Evolutionary conservation across 1,140 invertebrate species (phyloP).

Genomic region (Chironomus striatipennis): DNA sequence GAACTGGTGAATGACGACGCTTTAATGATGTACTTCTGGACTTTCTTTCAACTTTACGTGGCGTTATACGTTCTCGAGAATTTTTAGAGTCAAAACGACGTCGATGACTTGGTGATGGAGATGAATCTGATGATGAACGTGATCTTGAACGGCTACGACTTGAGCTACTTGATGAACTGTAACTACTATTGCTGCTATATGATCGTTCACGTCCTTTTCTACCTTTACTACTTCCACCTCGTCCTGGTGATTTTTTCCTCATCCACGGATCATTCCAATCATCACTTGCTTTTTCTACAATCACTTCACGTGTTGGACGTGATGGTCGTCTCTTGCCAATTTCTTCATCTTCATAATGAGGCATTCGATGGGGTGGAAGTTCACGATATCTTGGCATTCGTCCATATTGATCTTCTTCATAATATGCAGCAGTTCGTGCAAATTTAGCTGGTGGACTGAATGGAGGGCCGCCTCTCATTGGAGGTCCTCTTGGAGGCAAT

Average conservation of each 20-base stretch:
- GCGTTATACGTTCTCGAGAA: background rate
- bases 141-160: constrained; percentile 45
- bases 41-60: background rate
- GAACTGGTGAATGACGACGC: background rate
- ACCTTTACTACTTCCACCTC: constrained; percentile 41
- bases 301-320: constrained; percentile 64
- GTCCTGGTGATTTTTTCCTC: constrained; percentile 58
- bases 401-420: constrained; percentile 38
- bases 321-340: constrained; percentile 43
- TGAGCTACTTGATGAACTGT: constrained; percentile 50
- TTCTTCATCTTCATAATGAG: constrained; percentile 38
- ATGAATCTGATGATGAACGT: constrained; percentile 46
- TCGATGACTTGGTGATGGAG: background rate
- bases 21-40: constrained; percentile 10
- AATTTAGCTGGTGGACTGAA: constrained; percentile 34
- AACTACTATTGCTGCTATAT: constrained; percentile 53
- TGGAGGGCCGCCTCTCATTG: constrained; percentile 25
- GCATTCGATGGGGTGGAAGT: constrained; percentile 38
- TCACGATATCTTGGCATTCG: constrained; percentile 36
- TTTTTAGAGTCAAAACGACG: background rate
- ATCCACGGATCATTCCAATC: constrained; percentile 94
- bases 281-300: constrained; percentile 66
- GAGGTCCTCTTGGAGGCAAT: constrained; percentile 25
- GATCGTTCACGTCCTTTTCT: constrained; percentile 37
- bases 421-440: constrained; percentile 30